These are phyloP conservation scores for Leptoteleia sp. DNA, from an alignment of 1,140 invertebrate species.

Conservation along the genomic window DNA sequence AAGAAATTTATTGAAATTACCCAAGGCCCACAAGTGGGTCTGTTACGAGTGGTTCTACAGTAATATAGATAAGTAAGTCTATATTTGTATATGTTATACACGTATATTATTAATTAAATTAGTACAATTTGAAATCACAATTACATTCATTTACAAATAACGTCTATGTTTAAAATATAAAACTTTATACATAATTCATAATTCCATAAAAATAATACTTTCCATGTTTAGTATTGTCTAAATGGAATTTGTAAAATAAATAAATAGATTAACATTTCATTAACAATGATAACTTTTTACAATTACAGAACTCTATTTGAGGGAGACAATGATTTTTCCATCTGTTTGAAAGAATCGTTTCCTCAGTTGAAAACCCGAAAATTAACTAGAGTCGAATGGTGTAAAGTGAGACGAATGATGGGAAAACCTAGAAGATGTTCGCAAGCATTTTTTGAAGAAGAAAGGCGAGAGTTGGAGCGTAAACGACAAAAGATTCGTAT, in stretches of 20 bases:
- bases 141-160: too few species aligned
- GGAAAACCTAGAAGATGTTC: slow-evolving; percentile 97
- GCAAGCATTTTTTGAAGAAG: slow-evolving; percentile 97
- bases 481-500: slow-evolving; percentile 96
- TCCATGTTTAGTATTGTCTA: too few species aligned
- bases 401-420: slow-evolving; percentile 96
- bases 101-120: too few species aligned
- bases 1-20: slow-evolving; percentile 97
- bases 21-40: slow-evolving; percentile 99
- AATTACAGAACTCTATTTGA: slow-evolving; percentile 92
- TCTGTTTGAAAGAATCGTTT: slow-evolving; percentile 96
- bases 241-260: too few species aligned
- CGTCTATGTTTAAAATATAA: too few species aligned
- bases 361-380: slow-evolving; percentile 93
- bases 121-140: too few species aligned
- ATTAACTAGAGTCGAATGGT: slow-evolving; percentile 96
- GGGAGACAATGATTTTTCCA: slow-evolving; percentile 98
- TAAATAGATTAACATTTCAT: too few species aligned
- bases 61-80: slow-evolving; percentile 94
- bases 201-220: too few species aligned
- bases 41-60: slow-evolving; percentile 99
- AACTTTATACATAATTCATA: too few species aligned
- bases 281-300: too few species aligned
- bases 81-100: too few species aligned
- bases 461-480: slow-evolving; percentile 92